Conservation (phyloP, 2,888 invertebrate genomes). For the Polymixis flavicincta region DNA sequence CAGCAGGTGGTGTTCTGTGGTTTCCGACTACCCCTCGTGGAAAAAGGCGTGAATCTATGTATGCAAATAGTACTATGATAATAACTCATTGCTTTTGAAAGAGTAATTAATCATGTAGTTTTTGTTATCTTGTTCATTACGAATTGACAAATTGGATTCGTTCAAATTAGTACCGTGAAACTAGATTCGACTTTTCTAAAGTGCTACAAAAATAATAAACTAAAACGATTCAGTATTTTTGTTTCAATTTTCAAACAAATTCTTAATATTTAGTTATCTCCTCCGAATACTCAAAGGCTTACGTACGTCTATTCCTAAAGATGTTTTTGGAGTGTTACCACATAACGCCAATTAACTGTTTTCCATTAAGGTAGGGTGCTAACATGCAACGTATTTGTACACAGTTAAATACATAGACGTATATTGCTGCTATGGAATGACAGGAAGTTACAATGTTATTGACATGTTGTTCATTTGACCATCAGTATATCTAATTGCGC, state of each 20-base stretch:
- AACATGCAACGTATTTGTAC: slow-evolving; percentile 9
- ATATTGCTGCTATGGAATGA: neutral
- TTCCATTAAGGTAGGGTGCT: neutral
- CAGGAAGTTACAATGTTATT: neutral
- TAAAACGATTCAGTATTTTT: neutral
- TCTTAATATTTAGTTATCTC: neutral
- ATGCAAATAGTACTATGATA: neutral
- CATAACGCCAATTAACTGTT: neutral
- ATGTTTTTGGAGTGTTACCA: slow-evolving; percentile 4
- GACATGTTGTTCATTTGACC: neutral
- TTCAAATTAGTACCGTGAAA: slow-evolving; percentile 3
- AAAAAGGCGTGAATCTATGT: neutral
- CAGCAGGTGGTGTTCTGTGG: neutral
- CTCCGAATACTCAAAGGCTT: neutral
- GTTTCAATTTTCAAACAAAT: neutral
- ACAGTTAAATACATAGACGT: neutral
- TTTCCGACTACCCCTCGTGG: neutral
- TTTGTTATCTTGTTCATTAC: slow-evolving; percentile 1
- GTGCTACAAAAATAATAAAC: no score
- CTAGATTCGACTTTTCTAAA: neutral
- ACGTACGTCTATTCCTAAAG: neutral
- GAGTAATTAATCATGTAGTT: neutral
- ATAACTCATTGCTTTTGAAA: neutral
- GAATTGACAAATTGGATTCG: neutral
- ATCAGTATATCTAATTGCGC: neutral